phyloP scores from a whole-genome alignment of 1,140 invertebrate genomes.

The Hyposmocoma kahamanoa region DNA sequence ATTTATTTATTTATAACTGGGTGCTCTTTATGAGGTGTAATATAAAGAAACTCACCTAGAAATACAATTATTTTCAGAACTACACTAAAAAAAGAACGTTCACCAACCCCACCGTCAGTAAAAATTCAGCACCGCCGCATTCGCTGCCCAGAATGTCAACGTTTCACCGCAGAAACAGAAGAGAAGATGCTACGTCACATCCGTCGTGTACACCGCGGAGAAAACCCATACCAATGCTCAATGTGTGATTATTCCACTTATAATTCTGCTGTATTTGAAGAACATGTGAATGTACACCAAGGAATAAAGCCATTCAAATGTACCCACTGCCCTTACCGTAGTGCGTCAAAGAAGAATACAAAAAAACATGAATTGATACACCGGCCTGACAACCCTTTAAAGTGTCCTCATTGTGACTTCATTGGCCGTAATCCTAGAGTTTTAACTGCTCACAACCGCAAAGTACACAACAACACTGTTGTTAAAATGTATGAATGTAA shows the following conservation, averaged over 20 bases:
- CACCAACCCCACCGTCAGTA: too few species aligned
- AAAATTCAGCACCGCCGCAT: too few species aligned
- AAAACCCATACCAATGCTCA: conserved; percentile 51
- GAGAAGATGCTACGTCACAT: conserved; percentile 45
- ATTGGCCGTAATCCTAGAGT: conserved; percentile 34
- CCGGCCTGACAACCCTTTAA: conserved; percentile 42
- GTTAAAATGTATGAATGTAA: conserved; percentile 8
- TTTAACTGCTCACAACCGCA: conserved; percentile 25
- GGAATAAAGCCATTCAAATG: conserved; percentile 58
- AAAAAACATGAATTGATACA: conserved; percentile 56
- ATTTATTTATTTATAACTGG: too few species aligned
- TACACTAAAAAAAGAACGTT: too few species aligned
- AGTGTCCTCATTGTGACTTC: conserved; percentile 37
- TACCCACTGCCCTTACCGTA: conserved; percentile 38
- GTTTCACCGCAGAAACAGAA: conserved; percentile 36
- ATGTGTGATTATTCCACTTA: conserved; percentile 59
- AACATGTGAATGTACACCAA: conserved; percentile 48
- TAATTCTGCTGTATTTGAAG: conserved; percentile 44
- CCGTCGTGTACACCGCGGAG: conserved; percentile 39
- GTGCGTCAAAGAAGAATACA: conserved; percentile 51
- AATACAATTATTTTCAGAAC: too few species aligned
- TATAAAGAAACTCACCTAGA: too few species aligned
- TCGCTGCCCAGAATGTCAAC: conserved; percentile 41
- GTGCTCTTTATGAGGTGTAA: too few species aligned
- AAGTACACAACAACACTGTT: conserved; percentile 14